phyloP scores from a whole-genome alignment of 1,140 invertebrate genomes.

The Trachelipus rathkii region DNA sequence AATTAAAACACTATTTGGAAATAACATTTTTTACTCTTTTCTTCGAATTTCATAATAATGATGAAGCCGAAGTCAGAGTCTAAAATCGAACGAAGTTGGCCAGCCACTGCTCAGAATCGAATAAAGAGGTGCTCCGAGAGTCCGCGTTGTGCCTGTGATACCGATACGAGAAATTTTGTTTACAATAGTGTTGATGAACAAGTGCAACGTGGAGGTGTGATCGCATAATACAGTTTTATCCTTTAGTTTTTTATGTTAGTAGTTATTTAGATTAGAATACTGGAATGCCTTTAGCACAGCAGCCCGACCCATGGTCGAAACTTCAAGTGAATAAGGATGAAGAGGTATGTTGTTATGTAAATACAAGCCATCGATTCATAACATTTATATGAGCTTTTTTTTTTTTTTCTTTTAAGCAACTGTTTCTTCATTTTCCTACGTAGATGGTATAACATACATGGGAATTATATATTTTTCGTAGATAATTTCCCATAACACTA shows the following conservation, averaged over 20 bases:
- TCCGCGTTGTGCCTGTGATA: not conserved
- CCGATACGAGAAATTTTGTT: slow-evolving; percentile 2
- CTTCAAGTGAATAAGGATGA: slow-evolving; percentile 4
- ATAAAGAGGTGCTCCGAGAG: not conserved
- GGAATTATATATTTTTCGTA: no score
- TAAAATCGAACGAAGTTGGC: not conserved
- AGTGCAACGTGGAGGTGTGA: not conserved
- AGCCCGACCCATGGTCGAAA: not conserved
- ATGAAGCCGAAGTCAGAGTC: not conserved
- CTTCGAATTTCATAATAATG: not conserved
- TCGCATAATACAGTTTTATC: slow-evolving; percentile 5
- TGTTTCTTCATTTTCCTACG: no score
- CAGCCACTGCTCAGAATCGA: slow-evolving; percentile 5
- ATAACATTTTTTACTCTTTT: not conserved
- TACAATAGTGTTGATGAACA: not conserved
- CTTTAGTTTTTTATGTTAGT: not conserved
- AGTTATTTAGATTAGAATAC: not conserved
- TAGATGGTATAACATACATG: no score
- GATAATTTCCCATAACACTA: no score
- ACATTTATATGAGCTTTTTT: no score
- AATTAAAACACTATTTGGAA: no score
- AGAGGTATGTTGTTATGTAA: not conserved
- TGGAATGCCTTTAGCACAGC: not conserved
- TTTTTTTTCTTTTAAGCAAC: no score
- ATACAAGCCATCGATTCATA: no score